Percentiles rank a stretch among this genome's conserved stretches.
Conservation (phyloP, 2,888 invertebrate species). For the Drosophila melanosoma region DNA sequence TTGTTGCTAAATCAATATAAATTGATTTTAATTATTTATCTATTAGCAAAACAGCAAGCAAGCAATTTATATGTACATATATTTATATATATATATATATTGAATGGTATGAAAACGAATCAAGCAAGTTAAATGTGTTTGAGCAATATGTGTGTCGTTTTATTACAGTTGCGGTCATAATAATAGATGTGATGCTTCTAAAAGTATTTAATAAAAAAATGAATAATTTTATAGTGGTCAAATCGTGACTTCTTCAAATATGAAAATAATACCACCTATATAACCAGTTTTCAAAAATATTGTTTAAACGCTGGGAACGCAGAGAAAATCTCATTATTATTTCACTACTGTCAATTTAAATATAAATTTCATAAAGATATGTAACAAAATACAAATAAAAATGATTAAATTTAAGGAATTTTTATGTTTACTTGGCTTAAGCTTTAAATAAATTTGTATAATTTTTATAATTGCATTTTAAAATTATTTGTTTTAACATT, state of each 20-base stretch:
- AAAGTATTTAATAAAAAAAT: neutral
- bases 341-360: neutral
- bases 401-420: neutral
- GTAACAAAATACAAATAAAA: neutral
- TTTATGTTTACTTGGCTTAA: neutral
- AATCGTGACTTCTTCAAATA: neutral
- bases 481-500: neutral
- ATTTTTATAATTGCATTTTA: neutral
- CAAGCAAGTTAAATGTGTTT: constrained; percentile 10
- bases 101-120: constrained; percentile 40
- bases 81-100: constrained; percentile 13
- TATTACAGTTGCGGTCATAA: neutral
- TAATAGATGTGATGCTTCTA: neutral
- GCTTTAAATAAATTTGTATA: neutral
- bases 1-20: constrained; percentile 80
- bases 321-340: neutral
- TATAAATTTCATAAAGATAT: neutral
- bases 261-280: neutral
- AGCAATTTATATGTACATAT: constrained; percentile 28
- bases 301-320: neutral
- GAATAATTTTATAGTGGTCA: neutral
- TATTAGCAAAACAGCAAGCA: constrained; percentile 71
- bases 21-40: constrained; percentile 81
- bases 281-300: neutral
- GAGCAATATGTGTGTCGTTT: neutral